These are phyloP conservation scores for Ceriagrion tenellum DNA, from an alignment of 2,888 invertebrate genomes.

Conservation along the genomic window DNA sequence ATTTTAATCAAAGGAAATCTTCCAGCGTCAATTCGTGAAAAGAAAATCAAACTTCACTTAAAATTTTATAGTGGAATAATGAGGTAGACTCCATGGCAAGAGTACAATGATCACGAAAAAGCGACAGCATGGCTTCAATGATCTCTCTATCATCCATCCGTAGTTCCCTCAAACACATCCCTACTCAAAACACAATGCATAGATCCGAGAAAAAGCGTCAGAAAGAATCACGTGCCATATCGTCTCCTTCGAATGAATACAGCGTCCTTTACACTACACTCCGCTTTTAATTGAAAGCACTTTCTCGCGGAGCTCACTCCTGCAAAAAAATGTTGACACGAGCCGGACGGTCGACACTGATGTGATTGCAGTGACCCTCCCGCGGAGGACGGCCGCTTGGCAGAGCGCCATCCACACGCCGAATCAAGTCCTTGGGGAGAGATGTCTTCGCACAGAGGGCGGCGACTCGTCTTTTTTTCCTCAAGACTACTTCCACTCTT, in stretches of 20 bases:
- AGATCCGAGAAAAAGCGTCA: too few species aligned
- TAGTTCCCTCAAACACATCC: too few species aligned
- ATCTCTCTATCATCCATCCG: too few species aligned
- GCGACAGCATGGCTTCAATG: too few species aligned
- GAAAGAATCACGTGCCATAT: background rate
- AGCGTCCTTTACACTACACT: background rate
- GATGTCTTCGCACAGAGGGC: background rate
- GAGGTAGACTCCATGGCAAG: too few species aligned
- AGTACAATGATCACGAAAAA: too few species aligned
- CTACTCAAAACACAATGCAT: too few species aligned
- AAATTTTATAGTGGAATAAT: too few species aligned
- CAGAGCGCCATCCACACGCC: background rate
- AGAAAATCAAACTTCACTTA: too few species aligned
- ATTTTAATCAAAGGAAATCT: too few species aligned
- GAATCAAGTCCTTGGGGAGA: conserved; percentile 26
- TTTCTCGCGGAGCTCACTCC: background rate
- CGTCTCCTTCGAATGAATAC: background rate
- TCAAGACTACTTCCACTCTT: background rate
- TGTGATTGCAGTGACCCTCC: background rate
- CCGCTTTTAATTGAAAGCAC: background rate
- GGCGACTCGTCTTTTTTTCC: conserved; percentile 13
- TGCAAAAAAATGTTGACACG: background rate
- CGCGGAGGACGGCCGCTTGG: background rate
- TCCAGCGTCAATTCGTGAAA: too few species aligned
- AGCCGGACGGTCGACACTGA: background rate